Evolutionary conservation across 2,797 vertebrate species (phyloP), one percentile per base, ranked within the genome.

Genomic region (Gallirallus australis): DNA sequence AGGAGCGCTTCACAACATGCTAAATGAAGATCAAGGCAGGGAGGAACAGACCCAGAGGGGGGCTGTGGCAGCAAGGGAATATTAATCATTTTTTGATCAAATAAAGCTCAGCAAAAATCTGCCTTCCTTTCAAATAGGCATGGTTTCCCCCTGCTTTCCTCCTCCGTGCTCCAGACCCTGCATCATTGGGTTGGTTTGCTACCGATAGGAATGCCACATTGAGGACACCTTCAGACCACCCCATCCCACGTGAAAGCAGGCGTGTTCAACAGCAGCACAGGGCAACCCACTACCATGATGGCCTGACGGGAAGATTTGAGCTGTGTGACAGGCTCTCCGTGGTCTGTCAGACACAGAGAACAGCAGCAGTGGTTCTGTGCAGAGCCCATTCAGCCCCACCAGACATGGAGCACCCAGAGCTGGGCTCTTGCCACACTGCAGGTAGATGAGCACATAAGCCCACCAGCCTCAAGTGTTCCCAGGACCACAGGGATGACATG

Each of bases 201-300:
- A 37, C 25, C 39, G 27, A 3, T 0, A 70, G 35, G 60, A 86
- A 57, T 14, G 15, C 37, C 1, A 0, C 4, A 16, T 25, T 57
- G 80, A 88, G 68, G 64, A 28, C 23, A 47, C 13, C 48, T 85
- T 73, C 54, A 76, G 66, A 42, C 9, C 17, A 15, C 18, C 20
- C 40, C 4, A 3, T 15, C 39, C 20, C 37, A 45, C 1, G 0
- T 4, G 19, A 81, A 86, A 40, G 14, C 0, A 0, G 6, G 18
- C 20, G 24, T 0, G 12, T 56, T 71, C 73, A 73, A 57, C 21
- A 66, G 3, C 18, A 66, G 33, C 39, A 30, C 7, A 47, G 27
- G 12, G 8, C 11, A 90, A 21, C 25, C 12, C 35, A 11, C 47
- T 45, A 5, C 15, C 1, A 9, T 2, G 40, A 57, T 0, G 82